Percentiles rank a stretch among this genome's conserved stretches.
Conservation (phyloP, 2,113 vertebrate genomes). For the Brevimyrus niger region DNA sequence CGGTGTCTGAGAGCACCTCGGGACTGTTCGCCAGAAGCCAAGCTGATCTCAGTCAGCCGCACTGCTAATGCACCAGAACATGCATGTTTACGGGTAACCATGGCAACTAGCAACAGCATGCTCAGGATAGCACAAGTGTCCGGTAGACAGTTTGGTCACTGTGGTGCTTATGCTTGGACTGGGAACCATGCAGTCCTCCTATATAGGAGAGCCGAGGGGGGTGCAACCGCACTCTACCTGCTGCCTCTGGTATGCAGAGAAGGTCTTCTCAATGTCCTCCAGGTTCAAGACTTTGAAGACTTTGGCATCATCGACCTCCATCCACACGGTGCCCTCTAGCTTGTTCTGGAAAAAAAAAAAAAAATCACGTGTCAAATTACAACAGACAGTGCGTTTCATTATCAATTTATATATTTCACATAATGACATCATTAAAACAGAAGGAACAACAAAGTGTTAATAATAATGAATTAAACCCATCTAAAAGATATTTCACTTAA, state of each 20-base stretch:
- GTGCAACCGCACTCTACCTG: conserved; percentile 68
- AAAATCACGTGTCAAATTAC: background rate
- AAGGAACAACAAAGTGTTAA: background rate
- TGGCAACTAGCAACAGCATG: background rate
- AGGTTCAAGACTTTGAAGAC: conserved; percentile 93
- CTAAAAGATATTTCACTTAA: no score
- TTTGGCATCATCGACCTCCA: conserved; percentile 79
- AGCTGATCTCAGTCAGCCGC: background rate
- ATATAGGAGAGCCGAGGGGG: background rate
- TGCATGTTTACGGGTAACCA: conserved; percentile 3
- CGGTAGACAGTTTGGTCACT: background rate
- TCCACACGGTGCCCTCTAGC: conserved; percentile 87
- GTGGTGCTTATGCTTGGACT: background rate
- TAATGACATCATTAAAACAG: background rate
- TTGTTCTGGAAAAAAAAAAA: conserved; percentile 70
- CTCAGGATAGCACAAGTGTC: background rate
- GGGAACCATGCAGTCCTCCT: background rate
- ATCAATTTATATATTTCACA: background rate
- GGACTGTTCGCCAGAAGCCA: background rate
- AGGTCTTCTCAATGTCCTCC: conserved; percentile 89
- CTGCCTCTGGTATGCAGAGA: conserved; percentile 97
- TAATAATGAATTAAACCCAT: background rate
- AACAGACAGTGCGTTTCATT: background rate
- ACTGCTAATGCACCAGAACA: conserved; percentile 1
- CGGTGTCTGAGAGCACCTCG: background rate